A percentile compares a stretch with the other conserved stretches of the same genome.
These are phyloP conservation scores for Loxodonta africana DNA, from an alignment of 2,113 vertebrate genomes.

Conservation along the genomic window DNA sequence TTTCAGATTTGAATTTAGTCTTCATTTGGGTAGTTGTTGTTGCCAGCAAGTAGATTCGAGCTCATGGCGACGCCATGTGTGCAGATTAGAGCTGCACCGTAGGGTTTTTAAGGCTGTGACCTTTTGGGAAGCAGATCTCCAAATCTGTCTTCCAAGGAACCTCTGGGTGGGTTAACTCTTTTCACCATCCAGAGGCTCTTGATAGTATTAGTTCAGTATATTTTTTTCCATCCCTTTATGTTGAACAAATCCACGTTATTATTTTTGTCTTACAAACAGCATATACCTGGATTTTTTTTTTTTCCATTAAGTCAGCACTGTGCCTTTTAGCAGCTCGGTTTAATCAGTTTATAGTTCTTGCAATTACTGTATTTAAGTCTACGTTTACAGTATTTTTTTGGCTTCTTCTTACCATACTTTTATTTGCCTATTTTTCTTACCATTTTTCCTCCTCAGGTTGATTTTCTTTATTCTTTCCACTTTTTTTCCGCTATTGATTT, in stretches of 20 bases:
- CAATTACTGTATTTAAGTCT: conserved; percentile 1
- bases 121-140: neutral
- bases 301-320: neutral
- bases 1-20: conserved; percentile 56
- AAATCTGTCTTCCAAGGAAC: neutral
- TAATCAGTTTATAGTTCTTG: conserved; percentile 28
- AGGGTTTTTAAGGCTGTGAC: neutral
- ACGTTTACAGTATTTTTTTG: conserved; percentile 25
- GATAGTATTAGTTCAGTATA: no score
- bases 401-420: neutral
- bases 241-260: no score
- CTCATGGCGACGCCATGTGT: neutral
- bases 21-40: neutral
- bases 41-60: neutral
- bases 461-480: conserved; percentile 24
- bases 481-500: conserved; percentile 15
- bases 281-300: neutral
- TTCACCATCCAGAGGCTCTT: neutral
- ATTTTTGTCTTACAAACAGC: no score
- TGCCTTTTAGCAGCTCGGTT: neutral
- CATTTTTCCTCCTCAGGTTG: neutral
- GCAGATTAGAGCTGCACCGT: neutral
- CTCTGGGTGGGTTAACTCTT: neutral
- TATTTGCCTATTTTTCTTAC: neutral
- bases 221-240: no score